Evolutionary conservation across 1,140 invertebrate species (phyloP), one percentile per base, ranked within the genome.

Genomic region (Scaptomyza graminum): DNA sequence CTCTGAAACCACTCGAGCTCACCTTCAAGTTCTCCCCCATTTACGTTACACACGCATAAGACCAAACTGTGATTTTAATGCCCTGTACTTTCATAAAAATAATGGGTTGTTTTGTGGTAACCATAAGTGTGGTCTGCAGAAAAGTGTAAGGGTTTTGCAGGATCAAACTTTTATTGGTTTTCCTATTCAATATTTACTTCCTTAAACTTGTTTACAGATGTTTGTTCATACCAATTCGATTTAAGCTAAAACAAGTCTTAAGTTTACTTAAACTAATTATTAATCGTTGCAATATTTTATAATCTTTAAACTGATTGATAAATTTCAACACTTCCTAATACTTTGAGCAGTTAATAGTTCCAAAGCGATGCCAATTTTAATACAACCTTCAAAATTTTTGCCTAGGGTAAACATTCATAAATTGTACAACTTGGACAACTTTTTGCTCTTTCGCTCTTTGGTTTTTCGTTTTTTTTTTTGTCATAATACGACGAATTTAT

Each of bases 21-120:
- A 59, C 64, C 52, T 39, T 49, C 15, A 4, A 12, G n/a, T 51
- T 43, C 49, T 44, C 31, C 12, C 31, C 39, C n/a, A n/a, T 25
- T 34, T 9, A 34, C 9, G 31, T 46, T 34, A 25, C 39, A 62
- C 51, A 63, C 51, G 64, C 82, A 85, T 87, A 72, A 82, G 87
- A 87, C 67, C 82, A 69, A 82, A 87, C 83, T 79, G 78, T 82
- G 83, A 87, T 87, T 87, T 88, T 25, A 49, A 55, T 54, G 46
- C 51, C 44, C 64, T 68, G 46, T 44, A 46, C 11, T 22, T 22
- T 5, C 37, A 16, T 13, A 8, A 3, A 39, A 3, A 6, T 12
- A 22, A 7, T 15, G 52, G 52, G 34, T 25, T 13, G 41, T 18
- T 18, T 39, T 52, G 47, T 3, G 7, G 11, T 31, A 3, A 2